phyloP scores from a whole-genome alignment of 2,113 vertebrate genomes.

The Laticauda laticaudata region DNA sequence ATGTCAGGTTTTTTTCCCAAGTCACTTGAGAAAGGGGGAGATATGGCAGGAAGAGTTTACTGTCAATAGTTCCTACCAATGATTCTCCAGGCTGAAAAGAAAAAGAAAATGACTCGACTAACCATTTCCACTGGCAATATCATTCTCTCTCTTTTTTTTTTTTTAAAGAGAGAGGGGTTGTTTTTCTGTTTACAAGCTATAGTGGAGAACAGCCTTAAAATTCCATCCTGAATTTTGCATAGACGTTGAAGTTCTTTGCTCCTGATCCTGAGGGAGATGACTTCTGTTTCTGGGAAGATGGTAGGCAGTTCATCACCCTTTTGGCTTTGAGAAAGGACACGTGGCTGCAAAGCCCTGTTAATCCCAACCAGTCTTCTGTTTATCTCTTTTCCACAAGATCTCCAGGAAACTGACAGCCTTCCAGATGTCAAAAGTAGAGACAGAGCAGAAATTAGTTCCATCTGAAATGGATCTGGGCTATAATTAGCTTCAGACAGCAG shows the following conservation, averaged over 20 bases:
- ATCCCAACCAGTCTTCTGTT: neutral
- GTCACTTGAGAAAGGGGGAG: neutral
- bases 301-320: too few relatives aligned
- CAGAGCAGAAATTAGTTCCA: constrained; percentile 12
- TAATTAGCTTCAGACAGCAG: neutral
- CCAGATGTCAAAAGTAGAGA: neutral
- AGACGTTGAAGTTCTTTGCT: neutral
- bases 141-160: neutral
- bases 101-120: neutral
- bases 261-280: neutral
- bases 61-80: neutral
- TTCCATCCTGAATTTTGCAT: neutral
- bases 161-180: neutral
- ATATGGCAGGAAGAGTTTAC: too few relatives aligned
- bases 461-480: neutral
- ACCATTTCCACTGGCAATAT: neutral
- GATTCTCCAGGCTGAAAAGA: neutral
- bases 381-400: neutral
- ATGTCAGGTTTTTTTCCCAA: neutral
- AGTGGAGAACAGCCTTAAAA: neutral
- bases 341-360: neutral
- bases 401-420: neutral
- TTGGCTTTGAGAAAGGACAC: neutral
- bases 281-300: neutral
- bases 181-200: neutral